Percentiles rank a stretch among this genome's conserved stretches.
Evolutionary conservation across 1,140 invertebrate species (phyloP).

Genomic region (Aphelenchoides fujianensis): DNA sequence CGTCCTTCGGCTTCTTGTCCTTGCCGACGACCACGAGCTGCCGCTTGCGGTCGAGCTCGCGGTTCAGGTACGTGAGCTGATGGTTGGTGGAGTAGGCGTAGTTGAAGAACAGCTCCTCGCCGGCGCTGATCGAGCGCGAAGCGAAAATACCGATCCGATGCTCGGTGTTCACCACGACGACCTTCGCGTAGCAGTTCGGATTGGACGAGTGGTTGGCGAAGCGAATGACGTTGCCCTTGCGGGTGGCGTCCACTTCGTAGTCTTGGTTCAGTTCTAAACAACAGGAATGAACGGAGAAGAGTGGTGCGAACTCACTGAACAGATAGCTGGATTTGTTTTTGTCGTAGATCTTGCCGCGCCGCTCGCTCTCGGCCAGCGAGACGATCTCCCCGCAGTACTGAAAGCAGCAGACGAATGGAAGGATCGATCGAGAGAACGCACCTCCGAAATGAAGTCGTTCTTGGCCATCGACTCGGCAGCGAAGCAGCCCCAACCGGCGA

Average conservation of each 20-base stretch:
- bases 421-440: too few species aligned
- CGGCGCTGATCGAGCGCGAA: constrained; percentile 87
- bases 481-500: constrained; percentile 98
- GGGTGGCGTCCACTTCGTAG: constrained; percentile 85
- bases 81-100: constrained; percentile 60
- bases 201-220: constrained; percentile 96
- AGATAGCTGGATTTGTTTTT: constrained; percentile 99
- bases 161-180: constrained; percentile 99
- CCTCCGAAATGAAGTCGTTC: constrained; percentile 98
- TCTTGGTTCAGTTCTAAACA: constrained; percentile 48
- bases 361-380: constrained; percentile 95
- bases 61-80: constrained; percentile 18
- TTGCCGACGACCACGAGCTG: constrained; percentile 8
- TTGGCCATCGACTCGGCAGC: constrained; percentile 85
- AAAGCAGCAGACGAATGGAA: too few species aligned
- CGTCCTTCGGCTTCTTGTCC: constrained; percentile 23
- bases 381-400: constrained; percentile 91
- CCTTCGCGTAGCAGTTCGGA: constrained; percentile 93
- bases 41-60: not conserved
- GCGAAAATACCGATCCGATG: constrained; percentile 99
- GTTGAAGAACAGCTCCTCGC: constrained; percentile 77
- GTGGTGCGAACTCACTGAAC: constrained; percentile 78
- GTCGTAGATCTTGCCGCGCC: constrained; percentile 97
- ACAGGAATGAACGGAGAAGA: not conserved
- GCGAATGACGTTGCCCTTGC: constrained; percentile 97